Conservation (phyloP, 2,888 invertebrate species). For the Apotomis turbidana region DNA sequence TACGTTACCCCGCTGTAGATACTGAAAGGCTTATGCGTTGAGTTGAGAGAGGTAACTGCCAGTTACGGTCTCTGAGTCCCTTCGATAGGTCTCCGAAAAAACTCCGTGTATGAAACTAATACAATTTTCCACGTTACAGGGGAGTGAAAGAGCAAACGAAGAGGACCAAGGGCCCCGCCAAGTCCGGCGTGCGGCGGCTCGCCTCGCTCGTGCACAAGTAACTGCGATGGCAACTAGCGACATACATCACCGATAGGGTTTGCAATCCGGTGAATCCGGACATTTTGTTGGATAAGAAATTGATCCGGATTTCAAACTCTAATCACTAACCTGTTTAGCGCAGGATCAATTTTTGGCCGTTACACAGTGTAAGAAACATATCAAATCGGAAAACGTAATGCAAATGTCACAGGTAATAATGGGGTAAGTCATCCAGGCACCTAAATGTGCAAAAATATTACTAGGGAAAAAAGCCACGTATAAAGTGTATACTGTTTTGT, state of each 20-base stretch:
- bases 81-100: no score
- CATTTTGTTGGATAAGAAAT: no score
- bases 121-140: constrained; percentile 56
- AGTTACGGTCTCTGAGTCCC: no score
- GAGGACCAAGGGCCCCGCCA: constrained; percentile 75
- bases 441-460: no score
- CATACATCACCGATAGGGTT: not conserved
- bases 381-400: not conserved
- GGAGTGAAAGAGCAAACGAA: constrained; percentile 79
- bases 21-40: no score
- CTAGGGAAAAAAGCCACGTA: no score
- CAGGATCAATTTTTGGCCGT: not conserved
- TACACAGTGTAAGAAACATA: not conserved
- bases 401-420: not conserved
- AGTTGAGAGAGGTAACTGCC: no score
- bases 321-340: not conserved
- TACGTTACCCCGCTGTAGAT: no score
- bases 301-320: not conserved
- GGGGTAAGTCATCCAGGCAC: no score
- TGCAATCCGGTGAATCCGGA: no score
- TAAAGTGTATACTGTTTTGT: no score
- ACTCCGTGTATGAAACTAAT: no score
- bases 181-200: constrained; percentile 73
- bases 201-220: constrained; percentile 78
- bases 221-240: constrained; percentile 33